Conservation (phyloP, 2,797 vertebrate species). For the Australoheros facetus region DNA sequence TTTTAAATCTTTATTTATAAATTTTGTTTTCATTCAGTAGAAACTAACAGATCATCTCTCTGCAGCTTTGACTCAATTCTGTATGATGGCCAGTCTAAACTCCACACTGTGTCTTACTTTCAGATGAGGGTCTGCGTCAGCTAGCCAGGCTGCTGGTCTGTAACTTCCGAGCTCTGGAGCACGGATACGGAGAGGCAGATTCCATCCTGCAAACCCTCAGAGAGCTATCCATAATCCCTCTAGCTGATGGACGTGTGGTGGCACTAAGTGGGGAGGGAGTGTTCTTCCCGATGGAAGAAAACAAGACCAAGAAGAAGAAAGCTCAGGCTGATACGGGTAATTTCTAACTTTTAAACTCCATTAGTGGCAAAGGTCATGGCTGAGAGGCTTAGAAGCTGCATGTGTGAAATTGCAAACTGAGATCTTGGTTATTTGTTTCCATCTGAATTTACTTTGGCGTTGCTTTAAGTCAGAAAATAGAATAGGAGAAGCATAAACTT, state of each 20-base stretch:
- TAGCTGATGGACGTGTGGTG: slow-evolving; percentile 80
- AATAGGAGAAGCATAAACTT: neutral
- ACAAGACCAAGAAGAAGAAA: slow-evolving; percentile 59
- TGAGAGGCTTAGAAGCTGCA: neutral
- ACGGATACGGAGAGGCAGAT: slow-evolving; percentile 78
- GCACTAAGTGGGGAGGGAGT: slow-evolving; percentile 71
- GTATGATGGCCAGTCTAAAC: neutral
- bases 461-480: neutral
- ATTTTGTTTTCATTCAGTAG: neutral
- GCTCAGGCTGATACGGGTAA: slow-evolving; percentile 54
- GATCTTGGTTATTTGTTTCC: neutral
- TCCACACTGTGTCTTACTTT: neutral
- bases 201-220: slow-evolving; percentile 73
- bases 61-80: neutral
- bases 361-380: neutral
- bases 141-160: slow-evolving; percentile 83
- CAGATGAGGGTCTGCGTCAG: slow-evolving; percentile 70
- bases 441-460: neutral
- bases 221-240: slow-evolving; percentile 81
- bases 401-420: neutral
- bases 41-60: neutral
- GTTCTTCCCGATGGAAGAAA: slow-evolving; percentile 82
- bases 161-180: slow-evolving; percentile 82
- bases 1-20: neutral
- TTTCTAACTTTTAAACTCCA: neutral